Evolutionary conservation across 2,888 invertebrate species (phyloP), one percentile per base, ranked within the genome.

Genomic region (Tethea ocularis): DNA sequence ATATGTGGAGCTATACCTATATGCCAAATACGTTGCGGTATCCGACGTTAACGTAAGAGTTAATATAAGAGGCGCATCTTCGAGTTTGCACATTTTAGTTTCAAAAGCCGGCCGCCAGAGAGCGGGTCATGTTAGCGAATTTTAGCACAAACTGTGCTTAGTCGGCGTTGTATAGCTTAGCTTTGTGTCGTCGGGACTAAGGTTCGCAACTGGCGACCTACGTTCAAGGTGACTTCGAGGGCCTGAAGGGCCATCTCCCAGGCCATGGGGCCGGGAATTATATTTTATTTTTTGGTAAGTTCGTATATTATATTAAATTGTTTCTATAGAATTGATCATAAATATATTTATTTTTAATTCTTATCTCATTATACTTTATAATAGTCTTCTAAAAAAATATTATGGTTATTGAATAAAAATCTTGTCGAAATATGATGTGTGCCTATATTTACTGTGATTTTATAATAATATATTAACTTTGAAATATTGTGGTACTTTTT

Each of bases 1-100:
- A 7, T n/a, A 64, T 71, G 63, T 63, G 66, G 58, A 61, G 60
- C 64, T 77, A 81, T 75, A 77, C 78, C 69, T 83, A 88, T 88
- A 89, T 87, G 90, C 88, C 87, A 89, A 93, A 92, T 88, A 89
- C 84, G 86, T 91, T 91, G 90, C 89, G 90, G 91, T 91, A 88
- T 89, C 83, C 86, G 85, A 79, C 82, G 86, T 88, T 88, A 91
- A 89, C 88, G 86, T 91, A 91, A 91, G 91, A 91, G 88, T 84
- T 93, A 87, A 91, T 92, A 93, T 93, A 93, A 92, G 92, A 91
- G 86, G 88, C 90, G 87, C 92, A 92, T 93, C 92, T 91, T 91
- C 79, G 87, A 85, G 82, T 93, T 91, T 91, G 91, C 90, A 92
- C 91, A 92, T 84, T 88, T 93, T 89, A 92, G 91, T 93, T 85